phyloP scores from a whole-genome alignment of 2,797 vertebrate genomes.

The Muscicapa comitata region DNA sequence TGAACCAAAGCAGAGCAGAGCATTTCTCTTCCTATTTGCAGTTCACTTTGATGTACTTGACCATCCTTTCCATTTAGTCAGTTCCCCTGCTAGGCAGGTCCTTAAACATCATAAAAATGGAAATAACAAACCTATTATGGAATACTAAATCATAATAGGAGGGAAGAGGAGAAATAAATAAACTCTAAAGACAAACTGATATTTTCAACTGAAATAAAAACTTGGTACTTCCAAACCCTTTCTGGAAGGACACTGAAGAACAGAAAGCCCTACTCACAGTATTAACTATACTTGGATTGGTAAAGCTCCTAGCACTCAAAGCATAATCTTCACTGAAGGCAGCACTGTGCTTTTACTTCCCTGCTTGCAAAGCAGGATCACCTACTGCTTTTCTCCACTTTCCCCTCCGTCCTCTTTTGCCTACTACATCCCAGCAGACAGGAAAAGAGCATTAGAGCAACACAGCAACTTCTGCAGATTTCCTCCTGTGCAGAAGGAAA shows the following conservation, averaged over 20 bases:
- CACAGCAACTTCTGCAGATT: not conserved
- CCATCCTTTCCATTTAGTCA: not conserved
- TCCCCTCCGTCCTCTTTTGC: not conserved
- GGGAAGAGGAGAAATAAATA: not conserved
- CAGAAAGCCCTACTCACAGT: not conserved
- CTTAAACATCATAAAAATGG: not conserved
- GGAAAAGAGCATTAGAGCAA: not conserved
- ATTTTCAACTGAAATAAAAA: not conserved
- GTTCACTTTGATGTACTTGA: not conserved
- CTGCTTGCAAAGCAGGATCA: not conserved
- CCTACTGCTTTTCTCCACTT: not conserved
- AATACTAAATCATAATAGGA: not conserved
- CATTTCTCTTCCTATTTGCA: not conserved
- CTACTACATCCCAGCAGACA: not conserved
- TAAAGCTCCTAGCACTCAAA: not conserved
- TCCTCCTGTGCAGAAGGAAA: not conserved
- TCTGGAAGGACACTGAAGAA: not conserved
- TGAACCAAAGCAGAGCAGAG: not conserved
- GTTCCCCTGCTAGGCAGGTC: not conserved
- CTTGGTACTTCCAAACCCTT: not conserved
- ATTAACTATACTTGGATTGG: not conserved
- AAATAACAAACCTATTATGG: not conserved
- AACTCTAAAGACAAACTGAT: not conserved
- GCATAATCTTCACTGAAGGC: not conserved
- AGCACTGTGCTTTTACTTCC: not conserved